Percentiles rank a stretch among this genome's conserved stretches.
phyloP scores from a whole-genome alignment of 2,113 vertebrate genomes.

The Hirundichthys speculiger region DNA sequence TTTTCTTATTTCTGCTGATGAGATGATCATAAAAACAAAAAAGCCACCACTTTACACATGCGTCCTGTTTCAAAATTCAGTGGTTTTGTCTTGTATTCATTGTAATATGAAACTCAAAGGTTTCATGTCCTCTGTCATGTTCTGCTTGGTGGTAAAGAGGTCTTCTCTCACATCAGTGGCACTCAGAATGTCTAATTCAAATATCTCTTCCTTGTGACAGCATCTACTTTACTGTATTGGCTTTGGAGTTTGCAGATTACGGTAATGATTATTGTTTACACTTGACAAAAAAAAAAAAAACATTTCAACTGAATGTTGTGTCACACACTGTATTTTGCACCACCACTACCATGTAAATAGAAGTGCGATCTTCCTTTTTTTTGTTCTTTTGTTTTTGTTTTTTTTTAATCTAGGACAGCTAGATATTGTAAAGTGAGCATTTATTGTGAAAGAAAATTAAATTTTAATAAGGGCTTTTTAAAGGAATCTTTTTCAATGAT shows the following conservation, averaged over 20 bases:
- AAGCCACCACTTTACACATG: slow-evolving; percentile 2
- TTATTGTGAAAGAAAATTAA: slow-evolving; percentile 55
- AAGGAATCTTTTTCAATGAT: slow-evolving; percentile 72
- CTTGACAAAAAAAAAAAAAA: slow-evolving; percentile 67
- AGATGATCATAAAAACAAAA: neutral
- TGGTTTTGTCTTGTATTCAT: slow-evolving; percentile 38
- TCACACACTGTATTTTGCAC: slow-evolving; percentile 77
- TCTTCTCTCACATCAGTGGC: slow-evolving; percentile 19
- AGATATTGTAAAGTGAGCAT: slow-evolving; percentile 69
- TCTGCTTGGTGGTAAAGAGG: slow-evolving; percentile 11
- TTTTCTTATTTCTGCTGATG: slow-evolving; percentile 12
- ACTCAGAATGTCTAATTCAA: slow-evolving; percentile 34
- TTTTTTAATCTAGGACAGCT: slow-evolving; percentile 68
- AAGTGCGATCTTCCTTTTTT: slow-evolving; percentile 56
- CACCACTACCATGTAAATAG: slow-evolving; percentile 75
- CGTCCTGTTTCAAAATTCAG: slow-evolving; percentile 13
- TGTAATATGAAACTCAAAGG: slow-evolving; percentile 20
- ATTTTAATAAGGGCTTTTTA: slow-evolving; percentile 79
- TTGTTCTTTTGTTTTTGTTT: slow-evolving; percentile 17
- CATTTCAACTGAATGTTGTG: slow-evolving; percentile 74
- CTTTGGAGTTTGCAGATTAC: slow-evolving; percentile 39
- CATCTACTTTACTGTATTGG: slow-evolving; percentile 42
- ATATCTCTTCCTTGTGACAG: slow-evolving; percentile 38
- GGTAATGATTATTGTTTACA: slow-evolving; percentile 75
- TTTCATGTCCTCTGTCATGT: slow-evolving; percentile 26